Base-by-base conservation (phyloP, 2,113 vertebrate species). In the Dolichallabes microphthalmus region DNA sequence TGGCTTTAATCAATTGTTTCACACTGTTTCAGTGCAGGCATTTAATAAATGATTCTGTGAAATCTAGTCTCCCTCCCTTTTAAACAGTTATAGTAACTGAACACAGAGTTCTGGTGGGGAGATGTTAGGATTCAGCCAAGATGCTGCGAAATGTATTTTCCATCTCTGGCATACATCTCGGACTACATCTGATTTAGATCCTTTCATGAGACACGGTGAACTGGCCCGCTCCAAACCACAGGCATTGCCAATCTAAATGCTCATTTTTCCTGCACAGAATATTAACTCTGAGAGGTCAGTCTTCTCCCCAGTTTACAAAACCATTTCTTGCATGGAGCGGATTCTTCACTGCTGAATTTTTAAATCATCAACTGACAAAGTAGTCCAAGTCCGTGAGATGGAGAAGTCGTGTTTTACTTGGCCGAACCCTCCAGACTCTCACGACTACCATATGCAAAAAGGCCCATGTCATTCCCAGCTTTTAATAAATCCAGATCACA, bases 381-480 rank as follows among this genome's bases (percentile, higher is more conserved):
- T 92, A 88, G 88, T 91, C 90, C 80, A 89, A 89, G 85, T 86
- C 75, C 25, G 66, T 79, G 83, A 92, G 91, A 91, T 85, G 84
- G 86, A 88, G 89, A 90, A 91, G 91, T 91, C 73, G 86, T 93
- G 86, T 94, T 94, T 93, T 86, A 86, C 80, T 94, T 94, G 92
- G 91, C 89, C 80, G 58, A 88, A 84, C 71, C 35, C 82, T 58
- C 45, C 55, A 90, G 89, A 92, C 90, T 89, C 60, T 86, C 89
- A 90, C 74, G 80, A 89, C 90, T 82, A 74, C 88, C 90, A 90
- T 85, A 90, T 93, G 91, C 89, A 92, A 92, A 90, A 84, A 58
- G 90, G 91, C 64, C 76, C 52, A 79, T 79, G 74, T 85, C 86
- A 86, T 88, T 81, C 81, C 81, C 69, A 87, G 86, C 68, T 87